Base-by-base conservation (phyloP, 2,113 vertebrate genomes). In the Neotoma lepida region DNA sequence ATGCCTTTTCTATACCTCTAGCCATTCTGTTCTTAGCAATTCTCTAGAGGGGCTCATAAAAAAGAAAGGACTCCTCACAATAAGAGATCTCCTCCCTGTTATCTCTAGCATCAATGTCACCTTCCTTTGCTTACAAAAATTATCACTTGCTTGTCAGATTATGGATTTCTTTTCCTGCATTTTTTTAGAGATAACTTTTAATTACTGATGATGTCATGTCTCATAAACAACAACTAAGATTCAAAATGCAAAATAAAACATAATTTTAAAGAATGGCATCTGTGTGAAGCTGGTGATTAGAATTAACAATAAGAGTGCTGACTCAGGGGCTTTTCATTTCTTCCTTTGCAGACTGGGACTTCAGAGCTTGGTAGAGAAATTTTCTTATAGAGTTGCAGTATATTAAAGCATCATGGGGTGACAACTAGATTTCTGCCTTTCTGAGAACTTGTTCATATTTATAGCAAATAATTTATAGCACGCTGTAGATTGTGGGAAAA, bases 401-500 rank as follows among this genome's bases (percentile, higher is more conserved):
- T n/a, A 33, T 70, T 70, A 58, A 89, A 77, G 9, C 33, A 54
- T 85, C 64, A 28, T 30, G 41, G 14, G 28, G 22, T 33, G 13
- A 22, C 14, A 15, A 24, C 26, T 8, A 90, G 61, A 49, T 39
- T 93, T 94, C 58, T 84, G 41, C 61, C 81, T 95, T 93, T 44
- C 9, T 8, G 88, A 7, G 12, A 91, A 88, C 46, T 58, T 90
- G 0, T 89, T 88, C 56, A 78, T 24, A 56, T 92, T 76, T 30
- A 15, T 39, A 94, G 44, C 63, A 63, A 89, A 84, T 86, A 92
- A 63, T 91, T 76, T 15, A 82, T 71, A 87, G 24, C 49, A 71
- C 20, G 26, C 49, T 85, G 35, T 70, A 95, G 33, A 2, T 81
- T 91, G 87, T 88, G 30, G 18, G 30, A 94, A 89, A 94, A 94